Base-by-base conservation (phyloP, 2,888 invertebrate genomes). In the Cenopis cana region DNA sequence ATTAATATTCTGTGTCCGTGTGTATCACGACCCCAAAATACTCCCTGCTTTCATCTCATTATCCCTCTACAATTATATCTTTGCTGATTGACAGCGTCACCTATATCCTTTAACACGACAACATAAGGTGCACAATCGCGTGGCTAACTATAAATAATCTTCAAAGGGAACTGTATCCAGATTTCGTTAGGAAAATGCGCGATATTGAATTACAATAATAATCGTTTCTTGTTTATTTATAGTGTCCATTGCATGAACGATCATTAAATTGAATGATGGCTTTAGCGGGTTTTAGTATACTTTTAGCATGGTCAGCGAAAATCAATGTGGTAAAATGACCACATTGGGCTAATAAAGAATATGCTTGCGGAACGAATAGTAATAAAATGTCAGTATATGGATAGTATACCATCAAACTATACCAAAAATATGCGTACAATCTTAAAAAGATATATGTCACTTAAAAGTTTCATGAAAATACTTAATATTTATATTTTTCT, bases 41-140 rank as follows among this genome's bases (percentile, higher is more conserved):
- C 85, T 85, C 75, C 81, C 82, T 81, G 86, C 91, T 92, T 90
- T 92, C 92, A 90, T 92, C 92, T 91, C 90, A 87, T 91, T 91
- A 90, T 85, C 81, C 81, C 75, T 82, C 78, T 82, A 88, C 88
- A 90, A 91, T 90, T 91, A 92, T 87, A 86, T 80, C 78, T 78
- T 78, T 81, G 89, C 79, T 87, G 92, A 92, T 82, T 83, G 91
- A 90, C 81, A 80, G 78, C 79, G 81, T 85, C 86, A 84, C 84
- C 82, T 85, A 76, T 84, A 81, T 78, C 80, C 79, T 80, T 79
- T 89, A 87, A 85, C 79, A 77, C 86, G 79, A 84, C 75, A 80
- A 69, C 69, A 68, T 85, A 89, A 84, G 82, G 88, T 83, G 78
- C 80, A 85, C 82, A 86, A 82, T 88, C 78, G 80, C 74, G 75